Evolutionary conservation across 2,888 invertebrate species (phyloP).

Genomic region (Cryptus armator): DNA sequence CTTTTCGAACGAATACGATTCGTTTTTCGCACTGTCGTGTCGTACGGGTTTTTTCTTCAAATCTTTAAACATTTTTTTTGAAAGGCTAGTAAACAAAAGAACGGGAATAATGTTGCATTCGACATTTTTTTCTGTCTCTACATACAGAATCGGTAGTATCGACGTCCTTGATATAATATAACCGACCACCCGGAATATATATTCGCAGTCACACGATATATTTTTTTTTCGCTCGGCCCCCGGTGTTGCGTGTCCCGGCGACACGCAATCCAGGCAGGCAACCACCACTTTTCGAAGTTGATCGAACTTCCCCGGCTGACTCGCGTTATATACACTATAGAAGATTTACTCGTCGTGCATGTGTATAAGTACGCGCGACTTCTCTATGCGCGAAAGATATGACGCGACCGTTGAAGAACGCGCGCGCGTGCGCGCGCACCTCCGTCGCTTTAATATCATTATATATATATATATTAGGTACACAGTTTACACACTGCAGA

Average conservation of each 20-base stretch:
- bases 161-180: not conserved
- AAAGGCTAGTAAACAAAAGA: no score
- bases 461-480: not conserved
- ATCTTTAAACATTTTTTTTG: no score
- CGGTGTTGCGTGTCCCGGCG: constrained; percentile 39
- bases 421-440: not conserved
- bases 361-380: not conserved
- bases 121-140: not conserved
- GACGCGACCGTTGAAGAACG: constrained; percentile 5
- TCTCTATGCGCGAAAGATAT: not conserved
- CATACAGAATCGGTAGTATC: not conserved
- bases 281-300: constrained; percentile 58
- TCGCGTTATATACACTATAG: not conserved
- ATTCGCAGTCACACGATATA: not conserved
- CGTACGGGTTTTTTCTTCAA: no score
- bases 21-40: not conserved
- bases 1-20: not conserved
- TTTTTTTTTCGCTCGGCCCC: not conserved
- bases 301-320: constrained; percentile 51
- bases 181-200: not conserved
- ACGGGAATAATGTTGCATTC: no score
- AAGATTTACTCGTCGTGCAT: not conserved
- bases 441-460: not conserved
- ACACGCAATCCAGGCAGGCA: constrained; percentile 54
- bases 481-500: not conserved